A percentile compares a stretch with the other conserved stretches of the same genome.
These are phyloP conservation scores for Nerophis lumbriciformis DNA, from an alignment of 2,113 vertebrate genomes.

Conservation along the genomic window DNA sequence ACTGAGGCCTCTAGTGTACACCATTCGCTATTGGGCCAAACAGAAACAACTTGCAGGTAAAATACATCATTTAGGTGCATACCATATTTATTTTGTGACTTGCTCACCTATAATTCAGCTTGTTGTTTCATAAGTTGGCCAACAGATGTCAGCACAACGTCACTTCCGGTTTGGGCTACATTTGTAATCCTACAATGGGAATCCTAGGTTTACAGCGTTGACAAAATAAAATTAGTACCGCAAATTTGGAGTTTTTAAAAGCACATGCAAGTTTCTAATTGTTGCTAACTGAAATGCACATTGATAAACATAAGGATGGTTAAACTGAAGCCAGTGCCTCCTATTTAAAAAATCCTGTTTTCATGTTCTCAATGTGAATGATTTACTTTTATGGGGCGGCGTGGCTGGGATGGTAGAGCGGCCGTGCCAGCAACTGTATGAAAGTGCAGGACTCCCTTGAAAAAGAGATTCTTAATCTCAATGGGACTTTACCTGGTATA, in stretches of 20 bases:
- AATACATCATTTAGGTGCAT: neutral
- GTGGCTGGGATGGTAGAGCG: too few relatives aligned
- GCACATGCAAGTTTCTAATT: neutral
- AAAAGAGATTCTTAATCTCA: too few relatives aligned
- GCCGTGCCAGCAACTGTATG: too few relatives aligned
- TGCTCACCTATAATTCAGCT: neutral
- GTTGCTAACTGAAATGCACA: conserved; percentile 5
- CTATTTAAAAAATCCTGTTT: neutral
- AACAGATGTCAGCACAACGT: conserved; percentile 49
- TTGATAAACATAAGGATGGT: neutral
- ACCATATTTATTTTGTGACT: too few relatives aligned
- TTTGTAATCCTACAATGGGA: neutral
- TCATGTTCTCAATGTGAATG: too few relatives aligned
- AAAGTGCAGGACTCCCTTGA: too few relatives aligned
- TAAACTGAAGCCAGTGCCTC: conserved; percentile 1
- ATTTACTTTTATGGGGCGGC: too few relatives aligned
- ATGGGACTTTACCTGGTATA: too few relatives aligned
- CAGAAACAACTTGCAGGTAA: conserved; percentile 83
- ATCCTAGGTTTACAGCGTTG: neutral
- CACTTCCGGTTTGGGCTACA: neutral
- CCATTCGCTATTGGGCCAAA: conserved; percentile 83
- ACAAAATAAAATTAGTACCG: neutral
- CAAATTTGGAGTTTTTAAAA: conserved; percentile 3
- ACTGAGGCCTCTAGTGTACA: conserved; percentile 80
- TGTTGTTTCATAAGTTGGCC: conserved; percentile 16